A percentile compares a stretch with the other conserved stretches of the same genome.
phyloP scores from a whole-genome alignment of 2,888 invertebrate genomes.

The Nudaria mundana region DNA sequence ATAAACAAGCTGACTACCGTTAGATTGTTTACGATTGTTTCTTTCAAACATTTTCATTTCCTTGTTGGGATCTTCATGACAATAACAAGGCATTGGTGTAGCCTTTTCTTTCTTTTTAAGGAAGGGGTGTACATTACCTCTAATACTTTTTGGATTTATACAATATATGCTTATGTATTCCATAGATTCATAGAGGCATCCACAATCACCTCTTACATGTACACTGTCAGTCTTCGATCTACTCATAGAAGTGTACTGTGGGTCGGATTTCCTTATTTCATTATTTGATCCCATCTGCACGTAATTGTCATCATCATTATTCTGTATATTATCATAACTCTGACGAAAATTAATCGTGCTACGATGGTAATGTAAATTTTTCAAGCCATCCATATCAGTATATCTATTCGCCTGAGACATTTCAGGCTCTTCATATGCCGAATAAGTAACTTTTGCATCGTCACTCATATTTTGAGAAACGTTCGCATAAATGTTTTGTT shows the following conservation, averaged over 20 bases:
- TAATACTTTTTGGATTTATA: slow-evolving; percentile 40
- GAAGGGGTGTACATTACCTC: slow-evolving; percentile 45
- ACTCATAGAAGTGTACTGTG: slow-evolving; percentile 23
- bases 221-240: slow-evolving; percentile 30
- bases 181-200: slow-evolving; percentile 44
- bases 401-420: slow-evolving; percentile 3
- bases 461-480: slow-evolving; percentile 39
- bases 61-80: slow-evolving; percentile 38
- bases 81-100: slow-evolving; percentile 51
- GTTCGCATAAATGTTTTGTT: slow-evolving; percentile 22
- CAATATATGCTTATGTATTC: slow-evolving; percentile 49
- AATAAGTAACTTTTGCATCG: slow-evolving; percentile 41
- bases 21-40: slow-evolving; percentile 9
- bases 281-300: slow-evolving; percentile 14
- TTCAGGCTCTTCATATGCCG: slow-evolving; percentile 2
- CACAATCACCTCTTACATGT: slow-evolving; percentile 49
- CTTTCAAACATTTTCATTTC: slow-evolving; percentile 17
- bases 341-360: slow-evolving; percentile 6
- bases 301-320: slow-evolving; percentile 12
- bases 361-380: slow-evolving; percentile 6
- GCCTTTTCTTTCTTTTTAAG: slow-evolving; percentile 43
- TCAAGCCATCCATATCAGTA: slow-evolving; percentile 13
- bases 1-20: slow-evolving; percentile 34
- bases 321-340: slow-evolving; percentile 5
- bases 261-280: slow-evolving; percentile 26